Percentiles rank a stretch among this genome's conserved stretches.
Evolutionary conservation across 1,140 invertebrate genomes (phyloP).

Genomic region (Drosophila nigromelanica): DNA sequence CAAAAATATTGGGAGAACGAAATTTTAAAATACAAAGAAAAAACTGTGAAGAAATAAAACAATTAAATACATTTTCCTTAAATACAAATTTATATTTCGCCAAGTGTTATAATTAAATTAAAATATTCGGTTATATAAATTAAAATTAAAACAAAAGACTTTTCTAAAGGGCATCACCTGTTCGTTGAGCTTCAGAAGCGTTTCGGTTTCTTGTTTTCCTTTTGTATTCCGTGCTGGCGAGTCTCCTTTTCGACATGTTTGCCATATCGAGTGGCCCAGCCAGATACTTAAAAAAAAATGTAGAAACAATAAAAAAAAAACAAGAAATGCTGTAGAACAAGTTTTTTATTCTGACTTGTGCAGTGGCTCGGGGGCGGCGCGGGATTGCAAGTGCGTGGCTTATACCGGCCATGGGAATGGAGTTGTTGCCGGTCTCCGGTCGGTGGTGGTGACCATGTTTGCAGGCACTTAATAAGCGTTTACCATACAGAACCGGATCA

Average conservation of each 20-base stretch:
- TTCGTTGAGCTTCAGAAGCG: slow-evolving; percentile 24
- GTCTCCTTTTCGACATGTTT: slow-evolving; percentile 45
- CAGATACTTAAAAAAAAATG: slow-evolving; percentile 24
- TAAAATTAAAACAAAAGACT: too few species aligned
- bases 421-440: slow-evolving; percentile 38
- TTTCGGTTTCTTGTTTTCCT: slow-evolving; percentile 27
- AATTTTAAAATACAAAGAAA: too few species aligned
- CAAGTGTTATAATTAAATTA: neutral
- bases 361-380: neutral
- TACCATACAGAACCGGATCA: slow-evolving; percentile 22
- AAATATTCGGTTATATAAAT: neutral
- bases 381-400: slow-evolving; percentile 48
- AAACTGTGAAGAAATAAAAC: too few species aligned
- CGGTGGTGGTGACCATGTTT: slow-evolving; percentile 48
- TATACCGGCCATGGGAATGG: slow-evolving; percentile 60
- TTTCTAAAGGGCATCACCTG: slow-evolving; percentile 8
- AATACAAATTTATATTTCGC: neutral
- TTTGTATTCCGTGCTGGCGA: slow-evolving; percentile 24
- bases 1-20: too few species aligned
- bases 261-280: slow-evolving; percentile 42
- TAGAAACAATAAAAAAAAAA: slow-evolving; percentile 1
- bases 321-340: slow-evolving; percentile 71
- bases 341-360: slow-evolving; percentile 52
- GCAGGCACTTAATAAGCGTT: slow-evolving; percentile 69
- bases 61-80: too few species aligned